phyloP scores from a whole-genome alignment of 1,140 invertebrate genomes.

The Trachymyrmex septentrionalis region DNA sequence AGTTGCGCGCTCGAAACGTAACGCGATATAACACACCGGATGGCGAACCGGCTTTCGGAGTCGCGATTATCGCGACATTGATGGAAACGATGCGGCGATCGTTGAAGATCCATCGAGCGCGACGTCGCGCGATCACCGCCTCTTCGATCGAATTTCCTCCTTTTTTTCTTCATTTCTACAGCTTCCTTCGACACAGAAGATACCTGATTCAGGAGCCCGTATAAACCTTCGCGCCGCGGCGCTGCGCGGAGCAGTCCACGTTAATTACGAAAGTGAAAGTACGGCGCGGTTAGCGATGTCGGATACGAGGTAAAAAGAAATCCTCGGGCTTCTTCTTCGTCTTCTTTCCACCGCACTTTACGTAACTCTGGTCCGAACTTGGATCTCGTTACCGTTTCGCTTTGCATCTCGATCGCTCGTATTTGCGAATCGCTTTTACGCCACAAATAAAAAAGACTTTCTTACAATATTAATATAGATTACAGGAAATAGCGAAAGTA shows the following conservation, averaged over 20 bases:
- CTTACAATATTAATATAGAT: not conserved
- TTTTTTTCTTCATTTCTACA: not conserved
- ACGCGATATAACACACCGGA: not conserved
- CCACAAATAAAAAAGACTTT: not conserved
- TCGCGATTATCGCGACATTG: slow-evolving; percentile 44
- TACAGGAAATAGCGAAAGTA: not conserved
- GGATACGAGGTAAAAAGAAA: slow-evolving; percentile 73
- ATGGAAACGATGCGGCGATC: not conserved
- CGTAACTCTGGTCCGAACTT: slow-evolving; percentile 58
- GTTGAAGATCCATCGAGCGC: not conserved
- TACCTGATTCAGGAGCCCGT: slow-evolving; percentile 25
- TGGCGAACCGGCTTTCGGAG: not conserved
- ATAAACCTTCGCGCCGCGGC: slow-evolving; percentile 3
- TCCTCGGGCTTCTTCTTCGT: slow-evolving; percentile 63
- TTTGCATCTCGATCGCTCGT: not conserved
- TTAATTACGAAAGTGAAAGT: slow-evolving; percentile 82
- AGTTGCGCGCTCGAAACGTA: slow-evolving; percentile 45
- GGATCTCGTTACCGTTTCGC: slow-evolving; percentile 69
- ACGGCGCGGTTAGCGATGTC: slow-evolving; percentile 76
- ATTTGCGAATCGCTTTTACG: not conserved
- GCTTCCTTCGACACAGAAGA: not conserved
- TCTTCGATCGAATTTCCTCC: not conserved
- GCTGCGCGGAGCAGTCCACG: slow-evolving; percentile 18
- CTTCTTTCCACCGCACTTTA: slow-evolving; percentile 69
- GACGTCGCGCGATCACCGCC: not conserved